Evolutionary conservation across 2,797 vertebrate genomes (phyloP), one percentile per base, ranked within the genome.

Genomic region (Sebastes matsubarae): DNA sequence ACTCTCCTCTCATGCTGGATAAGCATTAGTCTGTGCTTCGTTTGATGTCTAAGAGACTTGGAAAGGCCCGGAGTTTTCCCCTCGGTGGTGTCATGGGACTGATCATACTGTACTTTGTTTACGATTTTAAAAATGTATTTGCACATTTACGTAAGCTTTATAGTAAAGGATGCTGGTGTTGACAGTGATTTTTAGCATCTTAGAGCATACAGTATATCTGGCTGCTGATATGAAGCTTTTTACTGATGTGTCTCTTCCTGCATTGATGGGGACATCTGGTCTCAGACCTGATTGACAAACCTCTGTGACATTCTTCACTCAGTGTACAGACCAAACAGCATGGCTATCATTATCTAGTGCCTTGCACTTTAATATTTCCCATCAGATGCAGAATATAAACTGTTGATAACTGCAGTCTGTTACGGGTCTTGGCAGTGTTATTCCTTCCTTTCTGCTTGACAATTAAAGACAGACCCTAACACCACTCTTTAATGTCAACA

Each of bases 401-500:
- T 11, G 22, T 58, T 61, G 68, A 27, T 79, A 90, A 80, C 76
- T 77, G 29, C 73, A 68, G 70, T 72, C 77, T 79, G 64, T 38
- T 84, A 32, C 12, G 27, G 70, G 32, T 76, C 78, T 77, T 73
- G 46, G 68, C 63, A 68, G 52, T 72, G 75, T 88, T 82, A 61
- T 80, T 90, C 63, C 67, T 71, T 81, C 27, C 64, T 80, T 81
- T 70, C 60, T 68, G 34, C 75, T 85, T 74, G 75, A 78, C 88
- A 90, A 85, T 79, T 83, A 68, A 88, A 90, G 72, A 89, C 88
- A 83, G 88, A 83, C 86, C 90, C 91, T 91, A 85, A 75, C 85
- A 90, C 84, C 89, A 87, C 85, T 80, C 79, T 82, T 87, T 94
- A 87, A 94, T 89, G 91, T 95, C 94, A 95, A 94, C 93, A 94